Base-by-base conservation (phyloP, 2,888 invertebrate genomes). In the Octodonta nipae region DNA sequence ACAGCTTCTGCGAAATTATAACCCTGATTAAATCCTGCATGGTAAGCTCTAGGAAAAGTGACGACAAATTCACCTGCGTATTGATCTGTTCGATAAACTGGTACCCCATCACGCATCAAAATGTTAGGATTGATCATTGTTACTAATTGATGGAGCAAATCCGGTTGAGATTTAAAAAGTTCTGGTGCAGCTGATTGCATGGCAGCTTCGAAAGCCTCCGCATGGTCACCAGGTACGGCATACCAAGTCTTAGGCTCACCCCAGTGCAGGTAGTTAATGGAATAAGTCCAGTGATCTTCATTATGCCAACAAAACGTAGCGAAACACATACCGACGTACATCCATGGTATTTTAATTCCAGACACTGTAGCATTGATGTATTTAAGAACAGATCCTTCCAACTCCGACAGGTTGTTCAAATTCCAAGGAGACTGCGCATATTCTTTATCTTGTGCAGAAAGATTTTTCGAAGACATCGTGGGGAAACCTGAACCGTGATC, bases 311-410 rank as follows among this genome's bases (percentile, higher is more conserved):
- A 96, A 61, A 98, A 98, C 2, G 96, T 92, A 1, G 95, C 91
- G 63, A 98, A 99, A 58, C 95, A 96, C 98, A 99, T 99, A 26
- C 98, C 98, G 26, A 99, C 96, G 61, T 99, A 99, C 75, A 96
- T 85, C 98, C 98, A 99, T 0, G 98, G 98, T 5, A 86, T 87
- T 70, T 92, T 92, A 92, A 93, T 93, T 38, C 98, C 98, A 16
- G 93, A 95, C 40, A 99, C 98, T 55, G 95, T 95, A 1, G 89
- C 92, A 56, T 91, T 88, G 43, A 99, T 93, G 58, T 95, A 89
- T 4, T 89, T 85, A 17, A 99, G 68, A 15, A 98, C 89, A 4
- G 91, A 92, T 33, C 88, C 85, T 45, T 86, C 84, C 8, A 92
- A 65, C 11, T 93, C 78, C 0, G 98, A 95, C 45, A 99, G 65